phyloP scores from a whole-genome alignment of 2,888 invertebrate genomes.

The Ametastegia equiseti region DNA sequence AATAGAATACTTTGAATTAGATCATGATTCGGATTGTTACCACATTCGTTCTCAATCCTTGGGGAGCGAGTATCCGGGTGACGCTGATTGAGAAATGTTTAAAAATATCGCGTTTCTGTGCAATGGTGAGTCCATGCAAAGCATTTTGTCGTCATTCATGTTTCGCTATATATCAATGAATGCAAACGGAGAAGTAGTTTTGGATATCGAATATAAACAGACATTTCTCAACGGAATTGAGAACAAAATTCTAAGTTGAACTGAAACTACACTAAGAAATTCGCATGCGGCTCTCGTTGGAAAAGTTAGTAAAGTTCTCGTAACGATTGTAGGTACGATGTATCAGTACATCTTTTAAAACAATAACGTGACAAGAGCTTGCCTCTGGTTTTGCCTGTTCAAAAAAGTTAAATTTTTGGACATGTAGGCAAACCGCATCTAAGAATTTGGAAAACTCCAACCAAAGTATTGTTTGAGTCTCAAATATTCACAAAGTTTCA shows the following conservation, averaged over 20 bases:
- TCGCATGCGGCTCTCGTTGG: neutral
- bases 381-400: neutral
- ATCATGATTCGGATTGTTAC: neutral
- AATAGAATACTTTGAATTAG: neutral
- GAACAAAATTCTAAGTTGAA: neutral
- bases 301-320: neutral
- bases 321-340: neutral
- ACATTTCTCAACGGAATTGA: neutral
- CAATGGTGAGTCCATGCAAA: neutral
- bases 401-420: neutral
- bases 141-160: neutral
- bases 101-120: neutral
- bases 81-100: neutral
- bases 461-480: neutral
- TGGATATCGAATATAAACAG: neutral
- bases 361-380: neutral
- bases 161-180: constrained; percentile 1
- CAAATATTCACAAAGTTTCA: neutral
- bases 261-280: neutral
- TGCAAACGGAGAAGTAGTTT: neutral
- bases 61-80: neutral
- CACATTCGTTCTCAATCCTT: neutral
- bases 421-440: neutral
- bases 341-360: neutral
- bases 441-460: neutral